Conservation (phyloP, 2,888 invertebrate genomes). For the Drosophila pseudotakahashii region DNA sequence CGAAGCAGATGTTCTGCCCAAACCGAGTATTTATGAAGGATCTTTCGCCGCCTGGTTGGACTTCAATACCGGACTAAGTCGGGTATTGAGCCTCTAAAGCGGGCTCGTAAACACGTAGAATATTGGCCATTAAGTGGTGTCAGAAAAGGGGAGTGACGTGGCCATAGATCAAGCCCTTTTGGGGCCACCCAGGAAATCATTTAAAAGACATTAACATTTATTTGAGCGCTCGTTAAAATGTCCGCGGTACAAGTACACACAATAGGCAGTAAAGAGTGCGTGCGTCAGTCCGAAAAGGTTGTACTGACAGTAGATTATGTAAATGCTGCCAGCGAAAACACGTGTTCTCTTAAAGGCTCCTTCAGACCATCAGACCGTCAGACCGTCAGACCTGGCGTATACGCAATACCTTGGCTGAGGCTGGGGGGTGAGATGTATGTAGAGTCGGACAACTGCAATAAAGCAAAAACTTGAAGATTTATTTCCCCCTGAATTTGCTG, state of each 20-base stretch:
- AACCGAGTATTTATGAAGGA: constrained; percentile 39
- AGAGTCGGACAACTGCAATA: constrained; percentile 62
- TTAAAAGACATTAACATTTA: constrained; percentile 76
- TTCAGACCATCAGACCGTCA: constrained; percentile 4
- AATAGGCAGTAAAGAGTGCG: constrained; percentile 72
- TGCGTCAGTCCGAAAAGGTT: constrained; percentile 49
- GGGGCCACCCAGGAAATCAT: constrained; percentile 60
- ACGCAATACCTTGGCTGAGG: constrained; percentile 55
- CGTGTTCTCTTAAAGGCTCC: constrained; percentile 66
- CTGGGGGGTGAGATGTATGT: constrained; percentile 3
- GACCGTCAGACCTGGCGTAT: constrained; percentile 45
- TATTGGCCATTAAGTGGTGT: constrained; percentile 45
- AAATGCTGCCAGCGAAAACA: constrained; percentile 63
- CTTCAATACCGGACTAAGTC: constrained; percentile 38
- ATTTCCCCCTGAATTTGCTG: constrained; percentile 62
- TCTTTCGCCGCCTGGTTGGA: constrained; percentile 25
- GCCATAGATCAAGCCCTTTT: constrained; percentile 62
- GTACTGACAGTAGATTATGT: constrained; percentile 55
- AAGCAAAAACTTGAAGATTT: constrained; percentile 78
- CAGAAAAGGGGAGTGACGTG: constrained; percentile 17
- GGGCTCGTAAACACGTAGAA: constrained; percentile 54
- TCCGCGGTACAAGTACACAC: constrained; percentile 50
- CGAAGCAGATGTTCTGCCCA: constrained; percentile 32
- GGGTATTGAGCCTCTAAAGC: constrained; percentile 42
- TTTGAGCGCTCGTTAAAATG: constrained; percentile 74